Conservation (phyloP, 2,797 vertebrate genomes). For the Harpagifer antarcticus region DNA sequence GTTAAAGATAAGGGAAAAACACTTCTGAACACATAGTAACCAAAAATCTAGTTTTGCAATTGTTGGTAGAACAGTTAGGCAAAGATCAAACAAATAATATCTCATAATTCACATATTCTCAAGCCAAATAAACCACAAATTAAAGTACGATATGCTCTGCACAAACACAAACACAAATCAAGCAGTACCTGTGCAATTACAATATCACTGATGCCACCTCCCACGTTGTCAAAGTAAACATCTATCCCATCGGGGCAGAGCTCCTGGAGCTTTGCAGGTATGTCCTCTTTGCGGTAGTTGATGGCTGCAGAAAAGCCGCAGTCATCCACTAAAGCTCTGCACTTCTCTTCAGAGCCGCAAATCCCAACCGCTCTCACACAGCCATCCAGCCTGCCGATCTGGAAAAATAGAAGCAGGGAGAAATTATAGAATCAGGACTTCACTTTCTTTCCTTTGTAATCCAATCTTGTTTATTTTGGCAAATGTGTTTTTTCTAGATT, state of each 20-base stretch:
- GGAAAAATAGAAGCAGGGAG: not conserved
- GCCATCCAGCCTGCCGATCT: conserved; percentile 93
- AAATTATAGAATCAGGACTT: not conserved
- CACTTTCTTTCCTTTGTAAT: not conserved
- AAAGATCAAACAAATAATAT: not conserved
- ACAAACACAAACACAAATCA: not conserved
- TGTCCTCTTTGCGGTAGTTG: conserved; percentile 90
- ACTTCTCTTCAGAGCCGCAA: conserved; percentile 94
- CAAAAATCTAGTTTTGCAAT: not conserved
- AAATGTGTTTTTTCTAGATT: not conserved
- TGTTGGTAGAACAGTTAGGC: not conserved
- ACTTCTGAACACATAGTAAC: not conserved
- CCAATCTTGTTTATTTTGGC: not conserved
- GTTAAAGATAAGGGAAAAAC: not conserved
- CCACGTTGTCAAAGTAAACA: conserved; percentile 97
- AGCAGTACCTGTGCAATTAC: conserved; percentile 91
- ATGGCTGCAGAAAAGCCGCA: conserved; percentile 91
- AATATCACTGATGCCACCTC: conserved; percentile 90
- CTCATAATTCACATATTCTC: not conserved
- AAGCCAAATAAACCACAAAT: not conserved
- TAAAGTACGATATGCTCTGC: not conserved
- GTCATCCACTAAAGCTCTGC: conserved; percentile 88
- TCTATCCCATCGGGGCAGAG: conserved; percentile 91
- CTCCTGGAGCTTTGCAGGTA: conserved; percentile 83
- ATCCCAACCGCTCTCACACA: conserved; percentile 93